A percentile compares a stretch with the other conserved stretches of the same genome.
phyloP scores from a whole-genome alignment of 2,888 invertebrate species.

The Diplolepis rosae region DNA sequence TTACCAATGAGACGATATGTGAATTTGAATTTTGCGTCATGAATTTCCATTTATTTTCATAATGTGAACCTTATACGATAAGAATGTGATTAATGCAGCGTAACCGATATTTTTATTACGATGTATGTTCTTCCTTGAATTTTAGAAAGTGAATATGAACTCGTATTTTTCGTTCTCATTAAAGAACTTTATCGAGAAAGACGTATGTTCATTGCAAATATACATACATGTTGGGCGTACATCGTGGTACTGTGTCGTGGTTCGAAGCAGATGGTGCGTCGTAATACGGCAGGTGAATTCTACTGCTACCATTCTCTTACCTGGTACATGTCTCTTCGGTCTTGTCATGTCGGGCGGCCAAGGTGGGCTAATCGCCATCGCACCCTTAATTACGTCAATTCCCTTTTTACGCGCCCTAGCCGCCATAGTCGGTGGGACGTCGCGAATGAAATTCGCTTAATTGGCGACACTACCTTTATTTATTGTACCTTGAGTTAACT shows the following conservation, averaged over 20 bases:
- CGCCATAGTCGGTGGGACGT: slow-evolving; percentile 42
- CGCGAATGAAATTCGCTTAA: slow-evolving; percentile 63
- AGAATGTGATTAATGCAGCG: not conserved
- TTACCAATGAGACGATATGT: too few relatives aligned
- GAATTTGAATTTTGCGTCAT: too few relatives aligned
- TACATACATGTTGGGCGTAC: slow-evolving; percentile 13
- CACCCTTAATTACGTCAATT: slow-evolving; percentile 65
- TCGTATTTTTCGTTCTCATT: slow-evolving; percentile 20
- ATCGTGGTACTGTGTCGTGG: slow-evolving; percentile 15
- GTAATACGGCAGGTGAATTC: slow-evolving; percentile 63
- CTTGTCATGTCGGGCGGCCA: slow-evolving; percentile 46
- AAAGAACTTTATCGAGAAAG: slow-evolving; percentile 24
- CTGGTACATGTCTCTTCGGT: slow-evolving; percentile 37
- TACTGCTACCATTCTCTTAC: slow-evolving; percentile 55
- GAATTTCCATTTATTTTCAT: too few relatives aligned
- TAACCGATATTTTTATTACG: not conserved
- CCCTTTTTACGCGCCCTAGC: slow-evolving; percentile 44
- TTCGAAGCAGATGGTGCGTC: slow-evolving; percentile 43
- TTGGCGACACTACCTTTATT: slow-evolving; percentile 64
- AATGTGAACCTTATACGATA: too few relatives aligned
- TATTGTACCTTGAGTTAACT: slow-evolving; percentile 52
- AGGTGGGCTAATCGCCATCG: slow-evolving; percentile 66
- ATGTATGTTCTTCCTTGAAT: not conserved
- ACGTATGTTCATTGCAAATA: slow-evolving; percentile 12
- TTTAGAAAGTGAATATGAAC: not conserved